These are phyloP conservation scores for Mactromeris polynyma DNA, from an alignment of 2,888 invertebrate species.

Conservation along the genomic window DNA sequence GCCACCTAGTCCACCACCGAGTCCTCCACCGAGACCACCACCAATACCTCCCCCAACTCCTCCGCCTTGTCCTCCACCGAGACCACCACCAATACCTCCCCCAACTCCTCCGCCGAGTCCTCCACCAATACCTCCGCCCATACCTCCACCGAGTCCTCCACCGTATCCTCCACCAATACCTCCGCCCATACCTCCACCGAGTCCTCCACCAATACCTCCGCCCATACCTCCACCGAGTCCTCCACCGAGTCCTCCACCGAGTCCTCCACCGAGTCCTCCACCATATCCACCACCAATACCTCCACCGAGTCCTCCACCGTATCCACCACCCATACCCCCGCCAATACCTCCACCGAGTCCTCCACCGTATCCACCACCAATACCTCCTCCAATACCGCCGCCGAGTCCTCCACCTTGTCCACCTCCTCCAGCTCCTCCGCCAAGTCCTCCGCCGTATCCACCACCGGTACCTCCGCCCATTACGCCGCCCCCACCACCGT, in stretches of 20 bases:
- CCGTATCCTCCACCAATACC: background rate
- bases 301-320: background rate
- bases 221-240: background rate
- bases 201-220: background rate
- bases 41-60: slow-evolving; percentile 23
- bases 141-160: background rate
- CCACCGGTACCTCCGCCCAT: background rate
- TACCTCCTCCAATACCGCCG: background rate
- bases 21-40: slow-evolving; percentile 21
- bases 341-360: background rate
- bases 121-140: slow-evolving; percentile 4
- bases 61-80: background rate
- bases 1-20: too few relatives aligned
- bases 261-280: background rate
- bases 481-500: background rate
- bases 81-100: background rate
- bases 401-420: background rate
- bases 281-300: background rate
- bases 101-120: background rate
- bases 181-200: background rate
- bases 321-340: background rate
- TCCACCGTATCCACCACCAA: background rate
- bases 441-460: slow-evolving; percentile 12
- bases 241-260: background rate
- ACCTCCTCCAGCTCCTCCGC: background rate